A percentile compares a stretch with the other conserved stretches of the same genome.
Conservation (phyloP, 2,797 vertebrate species). For the Lepidocolaptes lacrymiger region DNA sequence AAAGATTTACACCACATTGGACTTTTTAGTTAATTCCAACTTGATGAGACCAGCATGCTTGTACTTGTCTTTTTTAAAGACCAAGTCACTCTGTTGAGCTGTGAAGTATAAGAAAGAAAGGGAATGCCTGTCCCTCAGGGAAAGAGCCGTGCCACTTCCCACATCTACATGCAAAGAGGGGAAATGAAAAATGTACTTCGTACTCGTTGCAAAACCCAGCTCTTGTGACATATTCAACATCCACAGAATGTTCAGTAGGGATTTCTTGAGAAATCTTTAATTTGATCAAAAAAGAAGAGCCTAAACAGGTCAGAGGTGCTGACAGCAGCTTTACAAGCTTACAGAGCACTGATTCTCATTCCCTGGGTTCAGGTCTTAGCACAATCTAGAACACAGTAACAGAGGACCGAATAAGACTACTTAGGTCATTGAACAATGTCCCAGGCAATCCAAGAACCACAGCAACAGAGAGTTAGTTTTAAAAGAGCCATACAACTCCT, state of each 20-base stretch:
- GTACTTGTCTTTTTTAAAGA: background rate
- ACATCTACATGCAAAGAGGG: background rate
- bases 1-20: background rate
- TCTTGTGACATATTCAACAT: background rate
- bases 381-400: background rate
- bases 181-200: background rate
- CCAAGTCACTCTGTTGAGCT: background rate
- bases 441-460: background rate
- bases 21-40: background rate
- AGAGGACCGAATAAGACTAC: background rate
- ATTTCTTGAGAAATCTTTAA: background rate
- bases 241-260: background rate
- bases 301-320: background rate
- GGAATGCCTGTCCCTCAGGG: background rate
- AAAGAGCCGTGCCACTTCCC: background rate
- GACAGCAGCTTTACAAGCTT: background rate
- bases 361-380: background rate
- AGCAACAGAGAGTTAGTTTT: background rate
- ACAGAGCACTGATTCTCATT: background rate
- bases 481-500: background rate
- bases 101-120: background rate
- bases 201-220: background rate
- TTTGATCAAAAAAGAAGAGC: background rate
- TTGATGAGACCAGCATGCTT: background rate
- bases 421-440: background rate